Conservation (phyloP, 2,797 vertebrate species). For the Chaunax sp. region DNA sequence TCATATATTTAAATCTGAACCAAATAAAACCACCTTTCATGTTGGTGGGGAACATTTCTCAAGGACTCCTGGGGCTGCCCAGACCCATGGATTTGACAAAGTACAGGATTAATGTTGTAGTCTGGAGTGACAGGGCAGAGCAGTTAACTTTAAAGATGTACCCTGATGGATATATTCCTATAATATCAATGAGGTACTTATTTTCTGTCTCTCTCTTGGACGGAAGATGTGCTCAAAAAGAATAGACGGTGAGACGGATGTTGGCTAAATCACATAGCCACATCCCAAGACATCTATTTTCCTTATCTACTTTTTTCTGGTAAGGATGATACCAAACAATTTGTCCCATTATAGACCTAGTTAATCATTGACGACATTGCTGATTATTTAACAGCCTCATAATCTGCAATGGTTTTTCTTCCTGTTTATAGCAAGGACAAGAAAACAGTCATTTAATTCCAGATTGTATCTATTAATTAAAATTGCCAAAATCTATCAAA, state of each 20-base stretch:
- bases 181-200: conserved; percentile 26
- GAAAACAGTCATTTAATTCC: conserved; percentile 12
- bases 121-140: conserved; percentile 52
- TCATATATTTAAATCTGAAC: conserved; percentile 25
- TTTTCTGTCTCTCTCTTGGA: conserved; percentile 33
- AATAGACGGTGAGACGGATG: not conserved
- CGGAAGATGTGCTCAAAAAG: conserved; percentile 13
- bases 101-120: conserved; percentile 70
- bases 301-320: not conserved
- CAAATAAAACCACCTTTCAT: conserved; percentile 26
- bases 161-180: conserved; percentile 66
- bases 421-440: conserved; percentile 17
- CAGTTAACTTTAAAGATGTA: conserved; percentile 50
- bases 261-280: conserved; percentile 24
- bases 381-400: conserved; percentile 14
- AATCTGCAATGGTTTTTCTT: conserved; percentile 17
- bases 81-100: conserved; percentile 52
- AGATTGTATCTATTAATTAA: conserved; percentile 33
- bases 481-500: conserved; percentile 40
- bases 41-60: conserved; percentile 43
- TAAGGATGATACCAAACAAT: not conserved
- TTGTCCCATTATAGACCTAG: conserved; percentile 6
- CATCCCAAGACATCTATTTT: conserved; percentile 13
- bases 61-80: conserved; percentile 37
- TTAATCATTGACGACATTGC: conserved; percentile 2